Conservation (phyloP, 2,113 vertebrate species). For the Garra rufa region DNA sequence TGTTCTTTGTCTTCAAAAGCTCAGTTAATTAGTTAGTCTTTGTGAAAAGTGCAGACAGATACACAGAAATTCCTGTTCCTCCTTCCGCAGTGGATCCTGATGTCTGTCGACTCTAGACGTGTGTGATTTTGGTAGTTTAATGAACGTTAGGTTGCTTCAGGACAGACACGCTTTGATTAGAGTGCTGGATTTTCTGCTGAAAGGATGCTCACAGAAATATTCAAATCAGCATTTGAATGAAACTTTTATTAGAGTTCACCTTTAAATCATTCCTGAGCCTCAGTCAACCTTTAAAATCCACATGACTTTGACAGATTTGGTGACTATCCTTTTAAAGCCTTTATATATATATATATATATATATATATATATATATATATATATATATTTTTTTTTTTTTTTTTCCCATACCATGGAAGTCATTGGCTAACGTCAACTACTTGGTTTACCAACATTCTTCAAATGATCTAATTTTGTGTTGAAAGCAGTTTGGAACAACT, state of each 20-base stretch:
- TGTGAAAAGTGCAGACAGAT: slow-evolving; percentile 7
- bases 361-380: too few species aligned
- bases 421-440: too few species aligned
- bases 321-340: neutral
- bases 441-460: too few species aligned
- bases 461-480: too few species aligned
- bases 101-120: slow-evolving; percentile 17
- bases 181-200: slow-evolving; percentile 21
- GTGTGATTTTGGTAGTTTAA: slow-evolving; percentile 39
- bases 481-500: too few species aligned
- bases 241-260: neutral
- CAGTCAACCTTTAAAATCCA: neutral
- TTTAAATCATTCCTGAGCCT: neutral
- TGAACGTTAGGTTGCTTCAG: slow-evolving; percentile 35
- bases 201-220: slow-evolving; percentile 17
- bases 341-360: too few species aligned
- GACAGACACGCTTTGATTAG: slow-evolving; percentile 38
- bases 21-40: slow-evolving; percentile 15
- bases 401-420: too few species aligned
- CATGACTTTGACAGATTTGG: neutral
- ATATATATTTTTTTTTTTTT: too few species aligned
- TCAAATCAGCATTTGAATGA: slow-evolving; percentile 9
- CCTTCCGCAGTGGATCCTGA: neutral
- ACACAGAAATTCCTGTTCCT: neutral
- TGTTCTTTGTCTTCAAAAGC: neutral